These are phyloP conservation scores for Melanotaenia duboulayi DNA, from an alignment of 2,113 vertebrate genomes.

Conservation along the genomic window DNA sequence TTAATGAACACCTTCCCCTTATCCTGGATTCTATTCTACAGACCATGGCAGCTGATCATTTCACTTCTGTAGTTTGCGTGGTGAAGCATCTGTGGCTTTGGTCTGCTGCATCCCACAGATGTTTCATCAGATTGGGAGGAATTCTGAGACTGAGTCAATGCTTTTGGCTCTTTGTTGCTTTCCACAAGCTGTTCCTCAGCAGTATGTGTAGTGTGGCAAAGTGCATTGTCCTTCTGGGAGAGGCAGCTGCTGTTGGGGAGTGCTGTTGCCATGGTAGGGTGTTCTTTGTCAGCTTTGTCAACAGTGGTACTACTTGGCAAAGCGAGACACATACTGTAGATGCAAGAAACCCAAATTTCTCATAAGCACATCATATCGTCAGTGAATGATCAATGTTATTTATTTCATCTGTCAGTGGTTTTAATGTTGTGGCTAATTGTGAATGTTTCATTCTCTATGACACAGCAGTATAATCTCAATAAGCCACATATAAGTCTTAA, in stretches of 20 bases:
- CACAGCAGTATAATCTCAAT: slow-evolving; percentile 6
- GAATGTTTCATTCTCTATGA: not conserved
- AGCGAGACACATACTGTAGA: not conserved
- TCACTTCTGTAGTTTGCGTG: not conserved
- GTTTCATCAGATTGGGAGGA: not conserved
- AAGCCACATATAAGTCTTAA: slow-evolving; percentile 30
- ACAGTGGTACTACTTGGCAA: not conserved
- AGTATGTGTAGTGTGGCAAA: not conserved
- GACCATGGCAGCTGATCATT: not conserved
- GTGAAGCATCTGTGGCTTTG: not conserved
- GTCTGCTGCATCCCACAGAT: not conserved
- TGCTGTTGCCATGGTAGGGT: not conserved
- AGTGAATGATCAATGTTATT: not conserved
- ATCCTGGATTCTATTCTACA: no score
- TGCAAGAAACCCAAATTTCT: not conserved
- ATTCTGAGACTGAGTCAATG: not conserved
- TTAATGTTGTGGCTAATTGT: not conserved
- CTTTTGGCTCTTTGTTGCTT: not conserved
- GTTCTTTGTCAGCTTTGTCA: not conserved
- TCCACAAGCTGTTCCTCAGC: slow-evolving; percentile 1
- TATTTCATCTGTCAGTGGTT: not conserved
- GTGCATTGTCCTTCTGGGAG: not conserved
- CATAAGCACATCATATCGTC: not conserved
- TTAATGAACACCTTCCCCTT: no score
- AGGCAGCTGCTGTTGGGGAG: no score